These are phyloP conservation scores for Cephus spinipes DNA, from an alignment of 2,888 invertebrate genomes.

Conservation along the genomic window DNA sequence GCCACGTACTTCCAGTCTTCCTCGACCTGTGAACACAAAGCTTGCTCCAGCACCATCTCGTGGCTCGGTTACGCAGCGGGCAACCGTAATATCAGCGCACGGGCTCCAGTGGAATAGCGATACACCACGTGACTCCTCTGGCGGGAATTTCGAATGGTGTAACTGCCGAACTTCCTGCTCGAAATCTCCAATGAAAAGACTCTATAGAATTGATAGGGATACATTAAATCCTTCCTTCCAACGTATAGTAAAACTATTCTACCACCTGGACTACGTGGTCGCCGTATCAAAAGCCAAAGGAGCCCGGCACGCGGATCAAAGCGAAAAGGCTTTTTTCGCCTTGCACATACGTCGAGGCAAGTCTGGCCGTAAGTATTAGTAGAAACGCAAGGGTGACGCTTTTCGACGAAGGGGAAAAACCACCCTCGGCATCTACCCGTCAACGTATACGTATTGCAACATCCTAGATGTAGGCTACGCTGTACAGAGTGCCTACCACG, in stretches of 20 bases:
- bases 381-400: not conserved
- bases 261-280: not conserved
- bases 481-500: not conserved
- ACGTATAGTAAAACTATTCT: not conserved
- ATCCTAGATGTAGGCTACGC: not conserved
- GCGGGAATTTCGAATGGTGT: not conserved
- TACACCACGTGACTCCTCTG: not conserved
- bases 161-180: not conserved
- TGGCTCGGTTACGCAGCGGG: not conserved
- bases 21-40: slow-evolving; percentile 77
- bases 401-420: slow-evolving; percentile 1
- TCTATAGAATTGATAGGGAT: not conserved
- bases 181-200: not conserved
- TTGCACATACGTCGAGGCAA: not conserved
- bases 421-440: not conserved
- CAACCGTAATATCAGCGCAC: not conserved
- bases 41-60: not conserved
- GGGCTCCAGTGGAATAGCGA: no score
- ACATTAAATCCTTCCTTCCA: not conserved
- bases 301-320: not conserved
- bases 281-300: not conserved
- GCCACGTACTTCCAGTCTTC: slow-evolving; percentile 99
- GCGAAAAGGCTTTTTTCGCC: not conserved
- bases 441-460: not conserved
- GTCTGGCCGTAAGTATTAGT: not conserved